A percentile compares a stretch with the other conserved stretches of the same genome.
Conservation (phyloP, 2,113 vertebrate species). For the Corythornis cristatus region DNA sequence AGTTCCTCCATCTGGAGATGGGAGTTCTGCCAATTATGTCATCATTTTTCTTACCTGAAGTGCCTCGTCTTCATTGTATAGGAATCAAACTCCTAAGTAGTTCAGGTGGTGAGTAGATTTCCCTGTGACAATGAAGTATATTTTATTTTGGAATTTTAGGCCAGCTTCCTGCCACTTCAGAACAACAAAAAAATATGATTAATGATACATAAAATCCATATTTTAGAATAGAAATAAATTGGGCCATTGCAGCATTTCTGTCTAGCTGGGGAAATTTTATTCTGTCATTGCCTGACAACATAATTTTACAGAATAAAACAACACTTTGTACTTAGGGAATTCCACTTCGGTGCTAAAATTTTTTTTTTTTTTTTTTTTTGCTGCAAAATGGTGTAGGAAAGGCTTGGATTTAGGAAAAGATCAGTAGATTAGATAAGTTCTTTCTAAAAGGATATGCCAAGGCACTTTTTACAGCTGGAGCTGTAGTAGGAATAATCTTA, state of each 20-base stretch:
- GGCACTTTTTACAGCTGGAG: neutral
- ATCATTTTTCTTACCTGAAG: constrained; percentile 60
- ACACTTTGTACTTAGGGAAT: neutral
- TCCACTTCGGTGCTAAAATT: constrained; percentile 5
- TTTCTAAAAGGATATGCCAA: constrained; percentile 19
- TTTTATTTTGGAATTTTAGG: constrained; percentile 46
- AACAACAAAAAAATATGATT: constrained; percentile 40
- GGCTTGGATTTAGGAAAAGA: constrained; percentile 8
- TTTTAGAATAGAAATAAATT: constrained; percentile 30
- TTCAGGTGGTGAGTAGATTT: constrained; percentile 52
- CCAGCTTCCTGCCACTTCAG: constrained; percentile 36
- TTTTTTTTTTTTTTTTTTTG: neutral
- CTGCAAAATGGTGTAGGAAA: neutral
- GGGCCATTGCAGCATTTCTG: neutral
- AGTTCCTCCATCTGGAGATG: constrained; percentile 64
- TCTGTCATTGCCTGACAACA: constrained; percentile 16
- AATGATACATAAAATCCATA: constrained; percentile 5
- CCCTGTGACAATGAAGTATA: neutral
- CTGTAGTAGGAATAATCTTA: neutral
- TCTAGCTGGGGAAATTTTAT: constrained; percentile 37
- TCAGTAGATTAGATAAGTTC: constrained; percentile 7
- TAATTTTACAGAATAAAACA: constrained; percentile 48
- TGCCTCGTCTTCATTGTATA: constrained; percentile 9
- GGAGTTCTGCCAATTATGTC: constrained; percentile 65
- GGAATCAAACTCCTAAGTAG: constrained; percentile 44